Evolutionary conservation across 2,797 vertebrate genomes (phyloP), one percentile per base, ranked within the genome.

Genomic region (Mormyrops attenuatus): DNA sequence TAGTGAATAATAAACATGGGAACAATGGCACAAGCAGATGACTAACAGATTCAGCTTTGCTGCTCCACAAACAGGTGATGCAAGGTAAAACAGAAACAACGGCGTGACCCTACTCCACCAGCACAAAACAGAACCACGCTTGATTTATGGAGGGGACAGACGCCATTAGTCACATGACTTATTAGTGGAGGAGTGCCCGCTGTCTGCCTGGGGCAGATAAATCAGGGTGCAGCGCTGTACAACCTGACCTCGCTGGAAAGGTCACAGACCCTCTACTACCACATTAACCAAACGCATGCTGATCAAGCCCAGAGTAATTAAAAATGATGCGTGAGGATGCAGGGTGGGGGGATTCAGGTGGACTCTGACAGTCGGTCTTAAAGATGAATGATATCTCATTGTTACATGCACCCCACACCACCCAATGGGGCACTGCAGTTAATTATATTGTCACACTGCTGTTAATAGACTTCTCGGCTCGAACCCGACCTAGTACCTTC

Each of bases 401-500:
- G 20, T 17, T 5, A 53, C 49, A 26, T 47, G 57, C 57, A 89
- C 57, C 85, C 38, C 38, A 69, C 77, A 77, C 49, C 20, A 57
- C 9, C 3, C 13, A 55, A 53, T 44, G 85, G 66, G 77, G 41
- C 52, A 57, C 50, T 34, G 50, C 69, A 90, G 89, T 88, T 84
- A 89, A 87, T 52, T 49, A 26, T 41, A 49, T 2, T 55, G 88
- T 57, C 34, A 53, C 26, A 49, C 63, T 77, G 73, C 20, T 11
- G 66, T 53, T 88, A 87, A 88, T 49, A 53, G n/a, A 52, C 57
- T 60, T 69, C 63, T 90, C 7, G n/a, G 38, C 41, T 85, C 26
- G 9, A 8, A 57, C 63, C 88, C 34, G 6, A 38, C 63, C 52
- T 17, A 26, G n/a, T 87, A 41, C 38, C 49, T 47, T 73, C 5